These are phyloP conservation scores for Apodemia hepburni DNA, from an alignment of 2,888 invertebrate genomes.

Conservation along the genomic window DNA sequence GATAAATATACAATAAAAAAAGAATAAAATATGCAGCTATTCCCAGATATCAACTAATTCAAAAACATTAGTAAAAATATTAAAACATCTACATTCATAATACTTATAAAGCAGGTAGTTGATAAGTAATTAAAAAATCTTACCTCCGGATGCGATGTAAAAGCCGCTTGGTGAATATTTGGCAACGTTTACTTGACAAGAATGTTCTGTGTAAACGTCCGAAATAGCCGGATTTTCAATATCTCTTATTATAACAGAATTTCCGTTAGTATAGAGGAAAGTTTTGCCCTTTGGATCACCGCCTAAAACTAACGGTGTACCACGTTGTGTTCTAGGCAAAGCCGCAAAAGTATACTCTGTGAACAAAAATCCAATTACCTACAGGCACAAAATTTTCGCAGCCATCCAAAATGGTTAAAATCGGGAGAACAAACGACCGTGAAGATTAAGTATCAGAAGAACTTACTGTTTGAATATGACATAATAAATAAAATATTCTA, in stretches of 20 bases:
- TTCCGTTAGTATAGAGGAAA: slow-evolving; percentile 98
- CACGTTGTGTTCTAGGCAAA: slow-evolving; percentile 96
- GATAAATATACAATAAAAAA: too few relatives aligned
- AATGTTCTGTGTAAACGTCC: slow-evolving; percentile 98
- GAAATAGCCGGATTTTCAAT: slow-evolving; percentile 97
- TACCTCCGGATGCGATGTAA: slow-evolving; percentile 99
- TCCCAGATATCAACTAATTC: too few relatives aligned
- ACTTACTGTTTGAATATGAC: slow-evolving; percentile 75
- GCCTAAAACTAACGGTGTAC: slow-evolving; percentile 95
- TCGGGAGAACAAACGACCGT: not conserved
- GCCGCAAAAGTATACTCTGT: slow-evolving; percentile 95
- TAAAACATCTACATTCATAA: not conserved
- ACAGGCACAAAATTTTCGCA: slow-evolving; percentile 21
- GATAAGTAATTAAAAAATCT: slow-evolving; percentile 32
- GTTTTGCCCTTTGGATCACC: slow-evolving; percentile 98
- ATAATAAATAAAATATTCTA: slow-evolving; percentile 48
- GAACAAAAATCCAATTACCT: slow-evolving; percentile 37
- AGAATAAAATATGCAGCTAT: too few relatives aligned
- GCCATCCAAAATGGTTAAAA: slow-evolving; percentile 20
- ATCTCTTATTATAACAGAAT: slow-evolving; percentile 98
- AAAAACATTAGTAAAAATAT: too few relatives aligned
- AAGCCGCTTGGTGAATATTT: slow-evolving; percentile 99
- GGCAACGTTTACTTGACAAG: slow-evolving; percentile 96
- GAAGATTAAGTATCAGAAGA: slow-evolving; percentile 28
- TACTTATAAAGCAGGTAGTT: not conserved